Evolutionary conservation across 2,888 invertebrate species (phyloP), one percentile per base, ranked within the genome.

Genomic region (Pasiphila rectangulata): DNA sequence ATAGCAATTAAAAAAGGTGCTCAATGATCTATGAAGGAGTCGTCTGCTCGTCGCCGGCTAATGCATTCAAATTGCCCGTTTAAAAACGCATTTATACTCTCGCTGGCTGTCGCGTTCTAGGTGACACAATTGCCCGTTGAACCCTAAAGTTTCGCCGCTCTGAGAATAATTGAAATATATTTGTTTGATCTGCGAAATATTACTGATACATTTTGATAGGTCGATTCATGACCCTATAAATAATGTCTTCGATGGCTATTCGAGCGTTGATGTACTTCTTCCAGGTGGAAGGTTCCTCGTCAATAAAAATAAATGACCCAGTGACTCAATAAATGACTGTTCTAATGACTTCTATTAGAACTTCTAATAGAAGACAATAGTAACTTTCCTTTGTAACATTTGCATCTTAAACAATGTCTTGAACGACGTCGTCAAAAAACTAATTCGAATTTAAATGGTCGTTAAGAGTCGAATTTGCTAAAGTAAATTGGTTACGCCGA

Each of bases 71-170:
- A 30, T 15, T 39, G 29, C 21, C 9, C 29, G 15, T 9, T 7
- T 13, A 19, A 3, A 16, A 20, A 21, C 19, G 29, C 25, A 20
- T 15, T 20, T 29, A 39, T 16, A 25, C 20, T 7, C 39, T 30
- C 39, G 20, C 35, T 32, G 2, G 7, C 9, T 46, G 42, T 44
- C 42, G 29, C 43, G 43, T 30, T 44, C 25, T 37, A 38, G 32
- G 40, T 35, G 40, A 44, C 21, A 29, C 44, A 48, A 57, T 52
- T 51, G 52, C 41, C 29, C 46, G 46, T 48, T 41, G 40, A 45
- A 40, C 38, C 36, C 46, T 34, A 36, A 24, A 27, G 44, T 40
- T 40, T 16, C n/a, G n/a, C 25, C 39, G 45, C 34, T 37, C 32
- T 15, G 23, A 25, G 40, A 43, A 45, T 47, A 38, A 21, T 10